Conservation (phyloP, 64 coral and sea anemone genomes). For the Dendronephthya gigantea region DNA sequence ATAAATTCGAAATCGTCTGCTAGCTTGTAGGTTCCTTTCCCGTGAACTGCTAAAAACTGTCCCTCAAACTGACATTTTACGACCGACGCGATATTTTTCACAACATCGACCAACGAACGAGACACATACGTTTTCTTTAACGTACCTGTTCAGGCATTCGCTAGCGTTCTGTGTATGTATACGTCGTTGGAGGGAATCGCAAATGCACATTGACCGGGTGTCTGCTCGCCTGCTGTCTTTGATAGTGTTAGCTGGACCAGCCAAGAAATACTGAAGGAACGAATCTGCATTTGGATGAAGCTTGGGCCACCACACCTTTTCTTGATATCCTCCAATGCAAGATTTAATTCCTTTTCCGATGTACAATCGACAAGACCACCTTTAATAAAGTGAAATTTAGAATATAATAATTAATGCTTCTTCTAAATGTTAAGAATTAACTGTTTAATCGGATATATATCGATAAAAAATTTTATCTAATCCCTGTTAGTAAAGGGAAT, state of each 20-base stretch:
- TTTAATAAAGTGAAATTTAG: too few species aligned
- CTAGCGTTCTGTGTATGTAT: background rate
- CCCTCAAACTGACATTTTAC: slow-evolving; percentile 15
- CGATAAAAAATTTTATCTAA: too few species aligned
- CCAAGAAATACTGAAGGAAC: background rate
- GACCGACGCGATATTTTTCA: slow-evolving; percentile 30
- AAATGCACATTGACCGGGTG: background rate
- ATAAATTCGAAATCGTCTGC: slow-evolving; percentile 28
- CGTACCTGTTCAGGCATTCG: slow-evolving; percentile 21
- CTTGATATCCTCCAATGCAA: background rate
- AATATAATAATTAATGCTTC: too few species aligned
- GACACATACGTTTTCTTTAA: background rate
- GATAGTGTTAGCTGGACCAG: background rate
- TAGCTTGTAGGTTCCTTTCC: slow-evolving; percentile 28
- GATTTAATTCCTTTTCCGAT: background rate
- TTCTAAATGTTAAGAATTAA: too few species aligned
- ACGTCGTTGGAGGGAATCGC: background rate
- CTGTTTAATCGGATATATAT: too few species aligned
- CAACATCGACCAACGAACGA: background rate
- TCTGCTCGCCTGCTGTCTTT: background rate
- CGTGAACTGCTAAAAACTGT: slow-evolving; percentile 34
- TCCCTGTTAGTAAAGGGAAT: too few species aligned
- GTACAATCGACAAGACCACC: background rate
- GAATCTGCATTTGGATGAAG: background rate
- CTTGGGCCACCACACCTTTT: background rate